Evolutionary conservation across 1,140 invertebrate species (phyloP), one percentile per base, ranked within the genome.

Genomic region (Homarus americanus): DNA sequence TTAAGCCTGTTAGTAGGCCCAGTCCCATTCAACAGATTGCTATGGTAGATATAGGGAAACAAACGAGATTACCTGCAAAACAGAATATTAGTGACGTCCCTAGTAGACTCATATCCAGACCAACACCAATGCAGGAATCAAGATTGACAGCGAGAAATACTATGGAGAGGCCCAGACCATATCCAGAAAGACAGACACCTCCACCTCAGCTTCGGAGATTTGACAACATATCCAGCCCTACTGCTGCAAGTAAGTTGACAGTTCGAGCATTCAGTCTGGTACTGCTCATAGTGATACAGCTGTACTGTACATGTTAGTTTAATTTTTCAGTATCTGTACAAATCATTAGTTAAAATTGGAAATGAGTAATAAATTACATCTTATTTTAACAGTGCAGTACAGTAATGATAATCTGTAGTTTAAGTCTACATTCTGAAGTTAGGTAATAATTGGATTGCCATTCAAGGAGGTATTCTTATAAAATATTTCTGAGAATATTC

Each of bases 1-100:
- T 90, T n/a, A 90, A 82, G 44, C 72, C 63, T 58, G 41, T 90
- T 15, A 28, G 34, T 34, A 44, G 82, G 32, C 88, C 88, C n/a
- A 49, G 20, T 36, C 69, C 80, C 1, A n/a, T 40, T n/a, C 80
- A 73, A 9, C 72, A 83, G 9, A 4, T 36, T 73, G 36, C 88
- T 41, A 41, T 12, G 20, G 53, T 49, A 72, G 41, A 38, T 72
- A 12, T 17, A 53, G 58, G 28, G 49, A 12, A 88, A 80, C 28
- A 28, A 28, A 72, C 36, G 9, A 17, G 49, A 40, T 36, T 40
- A 79, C 38, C 53, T 53, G 4, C 75, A 28, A 41, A 38, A 69
- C 38, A 44, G 24, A 28, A 44, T 38, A 5, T 38, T 1, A 49
- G 1, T 34, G 53, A 75, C 24, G 20, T 32, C 24, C 28, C 63